Conservation (phyloP, 2,888 invertebrate genomes). For the Drosophila atroscutellata region DNA sequence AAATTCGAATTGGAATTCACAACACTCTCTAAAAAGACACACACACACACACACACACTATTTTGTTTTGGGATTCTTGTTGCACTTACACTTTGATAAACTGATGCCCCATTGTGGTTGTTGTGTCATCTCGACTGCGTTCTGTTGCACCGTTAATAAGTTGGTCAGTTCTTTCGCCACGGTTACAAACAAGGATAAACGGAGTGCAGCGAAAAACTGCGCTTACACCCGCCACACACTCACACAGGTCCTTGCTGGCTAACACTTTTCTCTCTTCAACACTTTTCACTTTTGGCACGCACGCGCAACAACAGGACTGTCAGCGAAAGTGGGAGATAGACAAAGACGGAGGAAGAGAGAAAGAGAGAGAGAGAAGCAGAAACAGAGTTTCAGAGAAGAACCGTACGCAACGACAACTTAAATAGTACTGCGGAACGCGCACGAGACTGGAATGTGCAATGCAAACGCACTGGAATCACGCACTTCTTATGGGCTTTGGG, state of each 20-base stretch:
- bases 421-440: conserved; percentile 45
- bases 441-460: conserved; percentile 47
- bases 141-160: conserved; percentile 62
- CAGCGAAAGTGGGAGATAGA: conserved; percentile 19
- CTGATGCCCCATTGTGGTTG: conserved; percentile 83
- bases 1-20: conserved; percentile 46
- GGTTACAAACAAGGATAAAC: conserved; percentile 37
- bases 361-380: not conserved
- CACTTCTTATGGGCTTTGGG: conserved; percentile 45
- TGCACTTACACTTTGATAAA: conserved; percentile 83
- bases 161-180: conserved; percentile 73
- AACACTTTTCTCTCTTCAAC: conserved; percentile 17
- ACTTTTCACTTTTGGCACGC: conserved; percentile 47
- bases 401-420: conserved; percentile 52
- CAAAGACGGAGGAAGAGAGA: not conserved
- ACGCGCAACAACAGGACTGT: conserved; percentile 45
- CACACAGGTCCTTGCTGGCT: conserved; percentile 27
- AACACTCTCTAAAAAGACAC: conserved; percentile 12
- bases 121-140: conserved; percentile 76
- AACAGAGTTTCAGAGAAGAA: conserved; percentile 25
- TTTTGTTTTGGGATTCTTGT: conserved; percentile 6
- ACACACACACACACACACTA: conserved; percentile 10
- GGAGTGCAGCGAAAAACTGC: conserved; percentile 7
- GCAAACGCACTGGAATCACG: conserved; percentile 47
- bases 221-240: conserved; percentile 16